Percentiles rank a stretch among this genome's conserved stretches.
Evolutionary conservation across 1,140 invertebrate genomes (phyloP).

Genomic region (Euura saliciscinereae): DNA sequence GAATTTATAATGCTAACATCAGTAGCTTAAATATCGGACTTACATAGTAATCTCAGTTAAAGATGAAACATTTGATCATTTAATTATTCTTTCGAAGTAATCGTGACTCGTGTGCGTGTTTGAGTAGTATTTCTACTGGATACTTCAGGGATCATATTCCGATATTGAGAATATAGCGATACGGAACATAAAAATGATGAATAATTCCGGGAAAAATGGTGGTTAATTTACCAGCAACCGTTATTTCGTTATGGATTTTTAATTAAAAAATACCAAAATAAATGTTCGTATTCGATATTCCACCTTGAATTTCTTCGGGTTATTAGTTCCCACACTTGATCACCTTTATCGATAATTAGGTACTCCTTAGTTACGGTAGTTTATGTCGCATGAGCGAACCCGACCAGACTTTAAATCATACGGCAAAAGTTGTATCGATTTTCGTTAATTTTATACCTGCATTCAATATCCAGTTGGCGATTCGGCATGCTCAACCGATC

Average conservation of each 20-base stretch:
- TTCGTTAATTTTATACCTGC: neutral
- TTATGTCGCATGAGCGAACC: neutral
- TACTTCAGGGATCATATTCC: neutral
- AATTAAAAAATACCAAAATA: constrained; percentile 1
- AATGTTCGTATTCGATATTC: neutral
- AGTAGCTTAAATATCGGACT: too few species aligned
- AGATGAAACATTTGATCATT: too few species aligned
- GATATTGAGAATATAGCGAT: neutral
- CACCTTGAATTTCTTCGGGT: neutral
- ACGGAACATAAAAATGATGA: neutral
- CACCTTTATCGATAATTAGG: neutral
- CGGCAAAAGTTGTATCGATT: constrained; percentile 2
- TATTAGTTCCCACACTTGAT: neutral
- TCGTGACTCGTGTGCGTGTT: neutral
- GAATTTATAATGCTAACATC: neutral
- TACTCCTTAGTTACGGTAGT: constrained; percentile 6
- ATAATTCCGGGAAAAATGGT: neutral
- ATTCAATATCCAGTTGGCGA: neutral
- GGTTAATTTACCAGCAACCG: neutral
- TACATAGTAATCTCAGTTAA: too few species aligned
- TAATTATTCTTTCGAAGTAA: too few species aligned
- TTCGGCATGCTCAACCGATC: neutral
- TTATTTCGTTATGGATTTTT: neutral
- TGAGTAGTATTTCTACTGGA: neutral
- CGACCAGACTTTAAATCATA: neutral